Percentiles rank a stretch among this genome's conserved stretches.
Conservation (phyloP, 2,797 vertebrate species). For the Acrossocheilus wenchowensis region DNA sequence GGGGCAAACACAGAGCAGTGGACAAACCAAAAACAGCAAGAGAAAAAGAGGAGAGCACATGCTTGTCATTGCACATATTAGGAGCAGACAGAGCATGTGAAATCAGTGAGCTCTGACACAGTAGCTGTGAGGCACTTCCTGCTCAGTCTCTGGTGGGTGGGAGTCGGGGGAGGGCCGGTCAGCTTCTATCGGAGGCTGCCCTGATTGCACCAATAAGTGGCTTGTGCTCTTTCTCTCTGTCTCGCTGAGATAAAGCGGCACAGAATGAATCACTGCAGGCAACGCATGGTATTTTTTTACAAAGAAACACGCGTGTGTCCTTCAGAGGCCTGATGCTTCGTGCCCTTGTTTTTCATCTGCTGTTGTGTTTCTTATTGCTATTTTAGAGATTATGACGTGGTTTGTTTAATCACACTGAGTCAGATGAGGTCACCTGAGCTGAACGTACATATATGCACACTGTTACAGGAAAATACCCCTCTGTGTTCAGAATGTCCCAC, state of each 20-base stretch:
- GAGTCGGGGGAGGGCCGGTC: constrained; percentile 14
- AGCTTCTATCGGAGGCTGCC: constrained; percentile 34
- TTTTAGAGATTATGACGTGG: constrained; percentile 19
- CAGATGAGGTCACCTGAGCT: constrained; percentile 2
- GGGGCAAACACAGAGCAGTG: neutral
- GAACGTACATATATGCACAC: neutral
- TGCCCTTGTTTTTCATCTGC: constrained; percentile 26
- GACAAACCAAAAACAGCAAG: neutral
- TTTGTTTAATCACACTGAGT: constrained; percentile 12
- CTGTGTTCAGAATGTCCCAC: constrained; percentile 23
- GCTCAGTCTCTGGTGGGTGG: constrained; percentile 31
- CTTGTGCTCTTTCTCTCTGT: constrained; percentile 42
- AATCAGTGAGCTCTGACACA: constrained; percentile 47
- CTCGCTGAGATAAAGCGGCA: constrained; percentile 44
- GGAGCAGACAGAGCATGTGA: constrained; percentile 47
- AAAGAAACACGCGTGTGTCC: constrained; percentile 5
- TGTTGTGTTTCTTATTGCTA: constrained; percentile 25
- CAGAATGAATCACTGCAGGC: constrained; percentile 51
- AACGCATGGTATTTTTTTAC: neutral
- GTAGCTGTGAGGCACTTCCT: constrained; percentile 31
- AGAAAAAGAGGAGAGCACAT: constrained; percentile 23
- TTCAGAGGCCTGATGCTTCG: constrained; percentile 21
- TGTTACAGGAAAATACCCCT: constrained; percentile 27
- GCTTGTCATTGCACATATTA: constrained; percentile 53
- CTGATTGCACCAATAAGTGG: constrained; percentile 56